Conservation (phyloP, 1,140 invertebrate genomes). For the Cephus cinctus region DNA sequence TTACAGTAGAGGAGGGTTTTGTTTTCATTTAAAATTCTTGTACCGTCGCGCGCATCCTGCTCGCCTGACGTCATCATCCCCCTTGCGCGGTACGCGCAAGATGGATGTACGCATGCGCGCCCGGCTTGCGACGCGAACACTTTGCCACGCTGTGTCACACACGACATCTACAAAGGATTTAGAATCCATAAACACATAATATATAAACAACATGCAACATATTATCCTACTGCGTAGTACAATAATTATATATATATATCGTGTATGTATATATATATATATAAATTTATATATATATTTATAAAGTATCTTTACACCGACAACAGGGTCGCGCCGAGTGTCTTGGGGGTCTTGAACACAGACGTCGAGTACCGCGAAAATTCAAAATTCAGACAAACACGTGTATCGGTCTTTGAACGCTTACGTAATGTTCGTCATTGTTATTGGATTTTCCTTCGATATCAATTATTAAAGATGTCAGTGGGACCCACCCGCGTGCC, state of each 20-base stretch:
- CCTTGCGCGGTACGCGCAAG: too few species aligned
- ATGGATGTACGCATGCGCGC: neutral
- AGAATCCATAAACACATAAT: slow-evolving; percentile 53
- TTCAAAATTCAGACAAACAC: too few species aligned
- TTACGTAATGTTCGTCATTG: too few species aligned
- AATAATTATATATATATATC: slow-evolving; percentile 37
- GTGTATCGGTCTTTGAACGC: too few species aligned
- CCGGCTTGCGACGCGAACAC: too few species aligned
- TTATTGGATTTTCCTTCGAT: too few species aligned
- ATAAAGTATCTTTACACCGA: slow-evolving; percentile 1
- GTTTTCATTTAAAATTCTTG: neutral
- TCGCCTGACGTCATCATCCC: neutral
- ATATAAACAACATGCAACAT: slow-evolving; percentile 57
- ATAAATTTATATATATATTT: slow-evolving; percentile 1
- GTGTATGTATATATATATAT: slow-evolving; percentile 3
- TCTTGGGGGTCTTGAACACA: too few species aligned
- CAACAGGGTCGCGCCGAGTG: neutral
- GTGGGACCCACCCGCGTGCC: too few species aligned
- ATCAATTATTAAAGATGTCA: too few species aligned
- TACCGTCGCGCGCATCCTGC: neutral
- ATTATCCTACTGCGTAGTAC: slow-evolving; percentile 50
- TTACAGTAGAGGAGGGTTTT: neutral
- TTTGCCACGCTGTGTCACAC: slow-evolving; percentile 36
- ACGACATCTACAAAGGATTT: slow-evolving; percentile 51
- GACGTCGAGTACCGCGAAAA: too few species aligned